Evolutionary conservation across 2,797 vertebrate species (phyloP), one percentile per base, ranked within the genome.

Genomic region (Aeoliscus strigatus): DNA sequence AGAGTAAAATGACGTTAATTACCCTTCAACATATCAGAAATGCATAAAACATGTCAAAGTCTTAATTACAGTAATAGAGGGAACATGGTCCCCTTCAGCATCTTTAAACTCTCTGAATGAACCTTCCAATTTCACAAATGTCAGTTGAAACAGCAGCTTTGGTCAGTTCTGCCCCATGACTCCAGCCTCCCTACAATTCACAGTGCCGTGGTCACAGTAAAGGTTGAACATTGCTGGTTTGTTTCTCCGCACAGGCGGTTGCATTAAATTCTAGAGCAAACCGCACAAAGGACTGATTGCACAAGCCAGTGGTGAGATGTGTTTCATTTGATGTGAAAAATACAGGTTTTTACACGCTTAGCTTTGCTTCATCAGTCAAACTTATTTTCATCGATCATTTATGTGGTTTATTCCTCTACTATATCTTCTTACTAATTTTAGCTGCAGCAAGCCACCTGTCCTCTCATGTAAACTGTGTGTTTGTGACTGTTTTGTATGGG

Each of bases 1-100:
- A 4, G 1, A 3, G 9, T 29, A 23, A 49, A 27, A 14, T 2
- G 7, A 36, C 42, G 24, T 37, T n/a, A n/a, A 14, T 49, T 37
- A 51, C 58, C 51, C 50, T 41, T 26, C 27, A 49, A 3, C 9
- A 9, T 27, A 41, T 10, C 18, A 38, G 4, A 9, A 6, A 9
- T 32, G 30, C 14, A 9, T 9, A 8, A 14, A 5, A 4, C 9
- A n/a, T 17, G 45, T 11, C 24, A 31, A 35, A 43, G 8, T 29
- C 29, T 4, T 27, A 14, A 13, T n/a, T 15, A 31, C 31, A 2
- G 17, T 7, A 9, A 25, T 6, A 2, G 8, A 25, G 9, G 24
- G 5, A 6, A 25, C 2, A 2, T 2, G 9, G 8, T 25, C 5
- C 24, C 24, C 18, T 6, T 3, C 6, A 21, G 18, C 18, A 21